Percentiles rank a stretch among this genome's conserved stretches.
Conservation (phyloP, 1,140 invertebrate species). For the Aphaenogaster floridana region DNA sequence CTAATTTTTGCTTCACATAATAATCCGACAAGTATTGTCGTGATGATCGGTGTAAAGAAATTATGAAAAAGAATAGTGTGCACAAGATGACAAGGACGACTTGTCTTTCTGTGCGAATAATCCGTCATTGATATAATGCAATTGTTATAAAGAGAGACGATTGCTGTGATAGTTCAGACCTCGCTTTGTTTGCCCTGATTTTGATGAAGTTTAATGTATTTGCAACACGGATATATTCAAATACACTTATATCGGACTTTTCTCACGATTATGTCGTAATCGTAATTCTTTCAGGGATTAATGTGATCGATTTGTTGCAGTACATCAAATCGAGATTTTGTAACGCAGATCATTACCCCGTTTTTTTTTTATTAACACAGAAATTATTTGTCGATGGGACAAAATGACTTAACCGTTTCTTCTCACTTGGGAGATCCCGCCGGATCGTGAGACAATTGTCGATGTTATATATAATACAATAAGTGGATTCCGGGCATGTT, state of each 20-base stretch:
- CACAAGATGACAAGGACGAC: slow-evolving; percentile 44
- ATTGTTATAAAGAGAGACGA: slow-evolving; percentile 40
- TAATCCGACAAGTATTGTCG: slow-evolving; percentile 3
- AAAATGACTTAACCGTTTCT: slow-evolving; percentile 51
- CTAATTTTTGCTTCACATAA: slow-evolving; percentile 32
- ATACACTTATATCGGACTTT: slow-evolving; percentile 8
- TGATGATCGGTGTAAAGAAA: slow-evolving; percentile 37
- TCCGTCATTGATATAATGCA: slow-evolving; percentile 38
- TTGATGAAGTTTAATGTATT: slow-evolving; percentile 41
- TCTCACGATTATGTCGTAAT: slow-evolving; percentile 54
- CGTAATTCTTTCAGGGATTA: slow-evolving; percentile 43
- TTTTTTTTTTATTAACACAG: slow-evolving; percentile 27
- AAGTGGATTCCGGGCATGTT: slow-evolving; percentile 48
- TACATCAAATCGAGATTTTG: slow-evolving; percentile 39
- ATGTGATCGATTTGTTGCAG: slow-evolving; percentile 53
- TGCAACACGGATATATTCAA: slow-evolving; percentile 17
- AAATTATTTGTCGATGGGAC: slow-evolving; percentile 50
- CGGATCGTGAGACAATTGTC: slow-evolving; percentile 57
- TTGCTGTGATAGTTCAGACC: slow-evolving; percentile 18
- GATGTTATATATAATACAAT: slow-evolving; percentile 61
- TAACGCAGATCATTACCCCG: slow-evolving; percentile 29
- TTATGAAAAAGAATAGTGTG: slow-evolving; percentile 43
- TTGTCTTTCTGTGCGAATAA: slow-evolving; percentile 31
- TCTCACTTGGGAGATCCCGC: slow-evolving; percentile 36
- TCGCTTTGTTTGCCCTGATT: slow-evolving; percentile 39